Percentiles rank a stretch among this genome's conserved stretches.
These are phyloP conservation scores for Drosophila cognata DNA, from an alignment of 2,888 invertebrate species.

Conservation along the genomic window DNA sequence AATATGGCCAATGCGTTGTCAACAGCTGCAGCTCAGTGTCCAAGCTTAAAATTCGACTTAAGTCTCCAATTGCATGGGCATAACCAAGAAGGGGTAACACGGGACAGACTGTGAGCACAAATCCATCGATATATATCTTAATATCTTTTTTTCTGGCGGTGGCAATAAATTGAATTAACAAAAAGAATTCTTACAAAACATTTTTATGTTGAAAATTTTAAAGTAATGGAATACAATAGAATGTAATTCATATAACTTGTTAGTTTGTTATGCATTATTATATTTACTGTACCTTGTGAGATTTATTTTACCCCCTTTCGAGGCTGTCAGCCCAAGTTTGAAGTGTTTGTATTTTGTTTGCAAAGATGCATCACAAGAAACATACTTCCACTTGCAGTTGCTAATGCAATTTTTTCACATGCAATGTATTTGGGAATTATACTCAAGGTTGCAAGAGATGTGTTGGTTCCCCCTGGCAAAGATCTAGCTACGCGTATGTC, in stretches of 20 bases:
- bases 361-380: not conserved
- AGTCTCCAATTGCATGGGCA: not conserved
- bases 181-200: not conserved
- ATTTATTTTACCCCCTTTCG: not conserved
- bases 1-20: slow-evolving; percentile 77
- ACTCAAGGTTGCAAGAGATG: not conserved
- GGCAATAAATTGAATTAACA: not conserved
- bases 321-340: not conserved
- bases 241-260: not conserved
- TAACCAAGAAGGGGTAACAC: not conserved
- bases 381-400: not conserved
- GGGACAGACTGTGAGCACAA: not conserved
- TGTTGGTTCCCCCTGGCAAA: not conserved
- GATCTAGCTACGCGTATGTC: slow-evolving; percentile 4
- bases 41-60: slow-evolving; percentile 38
- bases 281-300: not conserved
- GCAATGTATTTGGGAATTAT: not conserved
- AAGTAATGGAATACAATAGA: not conserved
- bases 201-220: too few species aligned
- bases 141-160: not conserved
- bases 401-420: not conserved
- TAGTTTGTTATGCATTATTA: not conserved
- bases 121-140: not conserved
- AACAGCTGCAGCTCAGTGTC: slow-evolving; percentile 49
- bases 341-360: not conserved